These are phyloP conservation scores for Tubulanus polymorphus DNA, from an alignment of 2,888 invertebrate genomes.

Conservation along the genomic window DNA sequence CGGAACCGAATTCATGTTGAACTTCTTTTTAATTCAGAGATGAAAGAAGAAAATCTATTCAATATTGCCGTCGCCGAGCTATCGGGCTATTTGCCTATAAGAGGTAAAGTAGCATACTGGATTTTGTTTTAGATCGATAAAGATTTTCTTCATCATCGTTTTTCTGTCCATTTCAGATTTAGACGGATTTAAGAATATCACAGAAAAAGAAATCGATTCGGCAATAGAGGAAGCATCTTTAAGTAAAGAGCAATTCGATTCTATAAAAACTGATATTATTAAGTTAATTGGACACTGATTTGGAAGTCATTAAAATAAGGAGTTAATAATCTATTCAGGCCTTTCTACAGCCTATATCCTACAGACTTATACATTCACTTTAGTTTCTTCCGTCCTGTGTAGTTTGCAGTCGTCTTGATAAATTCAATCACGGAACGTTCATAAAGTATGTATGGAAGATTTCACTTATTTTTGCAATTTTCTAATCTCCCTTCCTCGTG, in stretches of 20 bases:
- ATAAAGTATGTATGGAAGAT: too few species aligned
- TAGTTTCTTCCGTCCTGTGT: too few species aligned
- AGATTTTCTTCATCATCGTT: background rate
- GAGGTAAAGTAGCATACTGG: constrained; percentile 39
- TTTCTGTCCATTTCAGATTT: constrained; percentile 23
- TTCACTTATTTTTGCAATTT: too few species aligned
- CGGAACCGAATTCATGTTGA: too few species aligned
- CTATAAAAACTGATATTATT: constrained; percentile 25
- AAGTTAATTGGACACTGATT: too few species aligned
- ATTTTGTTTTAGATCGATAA: background rate
- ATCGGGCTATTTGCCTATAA: constrained; percentile 71
- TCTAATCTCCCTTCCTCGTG: too few species aligned
- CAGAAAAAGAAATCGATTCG: constrained; percentile 29
- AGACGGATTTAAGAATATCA: constrained; percentile 27
- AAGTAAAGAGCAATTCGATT: constrained; percentile 23
- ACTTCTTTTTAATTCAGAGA: constrained; percentile 19
- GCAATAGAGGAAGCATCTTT: constrained; percentile 25
- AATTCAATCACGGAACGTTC: too few species aligned
- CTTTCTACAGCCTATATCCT: too few species aligned
- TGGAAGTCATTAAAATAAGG: too few species aligned
- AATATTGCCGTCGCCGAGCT: constrained; percentile 73
- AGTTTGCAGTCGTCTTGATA: too few species aligned
- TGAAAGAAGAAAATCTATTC: constrained; percentile 33
- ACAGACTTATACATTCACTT: too few species aligned
- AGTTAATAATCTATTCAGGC: too few species aligned